Base-by-base conservation (phyloP, 2,888 invertebrate genomes). In the Protodeltote pygarga region DNA sequence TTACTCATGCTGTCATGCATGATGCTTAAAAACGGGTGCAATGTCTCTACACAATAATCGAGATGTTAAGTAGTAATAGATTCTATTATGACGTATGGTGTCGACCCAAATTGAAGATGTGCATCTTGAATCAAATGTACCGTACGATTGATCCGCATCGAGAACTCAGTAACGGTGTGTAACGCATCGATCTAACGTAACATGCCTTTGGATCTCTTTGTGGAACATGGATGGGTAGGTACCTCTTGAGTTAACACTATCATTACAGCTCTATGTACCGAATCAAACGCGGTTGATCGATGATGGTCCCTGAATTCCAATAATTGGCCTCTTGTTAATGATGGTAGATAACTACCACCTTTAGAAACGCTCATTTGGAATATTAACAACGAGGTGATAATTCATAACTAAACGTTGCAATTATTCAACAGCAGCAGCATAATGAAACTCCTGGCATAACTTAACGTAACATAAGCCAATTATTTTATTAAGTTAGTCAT, bases 101-200 rank as follows among this genome's bases (percentile, higher is more conserved):
- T 54, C 62, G 72, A 67, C 68, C 71, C 62, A 71, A 70, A 73
- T 71, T 62, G 54, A 70, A 67, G 72, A 72, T 72, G 73, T 83
- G 75, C 78, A 83, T 81, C 80, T 80, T 64, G 63, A 71, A 60
- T 73, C 74, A 69, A 52, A 69, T 75, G 75, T 88, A 89, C 88
- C 87, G 89, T 87, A 72, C 55, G 73, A 72, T 81, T 69, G 79
- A 77, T 83, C 83, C 78, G 83, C 85, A 84, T 85, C 73, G 68
- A 73, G 80, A 80, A 63, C 73, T 65, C 68, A 54, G 63, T 87
- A 87, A 87, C 86, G 86, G 87, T 80, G 57, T 41, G 65, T 40
- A n/a, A n/a, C n/a, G n/a, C n/a, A n/a, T n/a, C n/a, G n/a, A n/a
- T n/a, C n/a, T n/a, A n/a, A n/a, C n/a, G 63, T 61, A 75, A 74